Base-by-base conservation (phyloP, 1,140 invertebrate genomes). In the Neodiprion lecontei region DNA sequence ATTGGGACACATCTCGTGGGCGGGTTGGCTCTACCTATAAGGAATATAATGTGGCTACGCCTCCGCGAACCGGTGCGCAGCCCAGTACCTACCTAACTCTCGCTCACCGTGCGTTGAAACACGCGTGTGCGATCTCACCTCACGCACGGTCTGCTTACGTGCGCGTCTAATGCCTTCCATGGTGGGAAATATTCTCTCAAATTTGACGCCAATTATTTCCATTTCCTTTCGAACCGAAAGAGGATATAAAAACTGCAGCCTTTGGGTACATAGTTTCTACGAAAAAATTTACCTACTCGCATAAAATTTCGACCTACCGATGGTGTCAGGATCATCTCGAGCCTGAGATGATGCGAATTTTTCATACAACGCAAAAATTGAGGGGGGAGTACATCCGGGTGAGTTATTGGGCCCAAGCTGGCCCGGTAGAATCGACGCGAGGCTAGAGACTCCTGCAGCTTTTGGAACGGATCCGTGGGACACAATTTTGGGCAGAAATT, bases 41-140 rank as follows among this genome's bases (percentile, higher is more conserved):
- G 85, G 86, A 81, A 87, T 86, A 87, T 86, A 87, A 87, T 83
- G 78, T 80, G 79, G 79, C 66, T 82, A 86, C 85, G 84, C 85
- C 85, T 85, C 85, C 84, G 74, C 80, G 74, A 76, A 73, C 76
- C 70, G 75, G 78, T 40, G 72, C 49, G 23, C 23, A 14, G 10
- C 49, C 1, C 61, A 66, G 28, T 40, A 40, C 61, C 21, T 66
- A n/a, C 14, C 61, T 66, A n/a, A 66, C 61, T 66, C 61, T 21
- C 21, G 1, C 14, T n/a, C 14, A n/a, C 14, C 1, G 61, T 66
- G 14, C 61, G 14, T 21, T 21, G 61, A 21, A 21, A 66, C 61
- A 21, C 4, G 69, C 65, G 70, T 75, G 67, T 72, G 53, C 28
- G 68, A 67, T 40, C 5, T 53, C 47, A 69, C 49, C 68, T 48